phyloP scores from a whole-genome alignment of 2,113 vertebrate genomes.

The Lipotes vexillifer region DNA sequence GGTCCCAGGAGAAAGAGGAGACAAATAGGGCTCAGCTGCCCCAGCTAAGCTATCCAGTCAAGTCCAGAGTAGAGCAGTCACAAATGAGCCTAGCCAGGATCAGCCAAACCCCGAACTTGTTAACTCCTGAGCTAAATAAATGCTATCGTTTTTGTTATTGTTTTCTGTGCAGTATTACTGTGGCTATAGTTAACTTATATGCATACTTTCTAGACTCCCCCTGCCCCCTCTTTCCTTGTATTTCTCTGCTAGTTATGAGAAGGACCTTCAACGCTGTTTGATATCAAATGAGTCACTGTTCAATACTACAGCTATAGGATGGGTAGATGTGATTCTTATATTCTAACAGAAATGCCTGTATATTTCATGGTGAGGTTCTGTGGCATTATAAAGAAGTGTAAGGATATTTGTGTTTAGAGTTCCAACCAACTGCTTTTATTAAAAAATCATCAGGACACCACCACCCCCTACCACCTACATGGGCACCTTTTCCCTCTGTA shows the following conservation, averaged over 20 bases:
- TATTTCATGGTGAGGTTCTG: background rate
- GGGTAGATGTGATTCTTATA: background rate
- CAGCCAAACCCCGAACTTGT: background rate
- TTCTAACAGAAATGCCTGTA: background rate
- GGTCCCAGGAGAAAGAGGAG: background rate
- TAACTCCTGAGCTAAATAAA: background rate
- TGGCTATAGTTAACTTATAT: background rate
- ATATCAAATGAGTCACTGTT: background rate
- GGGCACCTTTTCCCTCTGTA: background rate
- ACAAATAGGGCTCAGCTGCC: background rate
- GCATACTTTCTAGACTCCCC: background rate
- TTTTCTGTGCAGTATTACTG: background rate
- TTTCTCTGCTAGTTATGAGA: background rate
- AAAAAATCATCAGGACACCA: background rate
- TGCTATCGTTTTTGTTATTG: background rate
- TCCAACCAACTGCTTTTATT: background rate
- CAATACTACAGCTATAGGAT: background rate
- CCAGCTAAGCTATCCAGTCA: background rate
- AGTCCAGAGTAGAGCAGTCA: background rate
- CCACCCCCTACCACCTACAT: background rate
- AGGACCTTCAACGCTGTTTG: background rate
- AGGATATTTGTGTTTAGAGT: background rate
- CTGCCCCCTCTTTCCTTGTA: background rate
- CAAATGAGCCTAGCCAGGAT: background rate
- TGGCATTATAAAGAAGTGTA: background rate